A percentile compares a stretch with the other conserved stretches of the same genome.
phyloP scores from a whole-genome alignment of 2,113 vertebrate genomes.

The Tonatia bakeri region DNA sequence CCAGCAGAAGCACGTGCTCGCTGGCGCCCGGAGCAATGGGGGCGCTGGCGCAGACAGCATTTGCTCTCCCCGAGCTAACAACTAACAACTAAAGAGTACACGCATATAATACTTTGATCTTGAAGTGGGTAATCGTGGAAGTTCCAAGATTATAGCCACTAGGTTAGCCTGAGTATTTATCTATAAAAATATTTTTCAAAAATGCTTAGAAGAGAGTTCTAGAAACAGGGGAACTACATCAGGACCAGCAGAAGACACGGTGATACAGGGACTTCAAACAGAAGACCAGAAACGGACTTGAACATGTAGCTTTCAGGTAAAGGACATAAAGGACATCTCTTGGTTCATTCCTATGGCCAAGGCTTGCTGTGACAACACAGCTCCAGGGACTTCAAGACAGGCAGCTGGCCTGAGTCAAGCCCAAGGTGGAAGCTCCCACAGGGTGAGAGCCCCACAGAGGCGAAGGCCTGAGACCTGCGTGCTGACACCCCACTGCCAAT shows the following conservation, averaged over 20 bases:
- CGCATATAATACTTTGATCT: constrained; percentile 73
- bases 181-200: constrained; percentile 64
- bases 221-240: background rate
- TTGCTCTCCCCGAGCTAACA: background rate
- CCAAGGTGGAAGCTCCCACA: background rate
- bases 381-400: background rate
- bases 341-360: background rate
- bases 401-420: background rate
- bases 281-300: background rate
- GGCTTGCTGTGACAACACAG: background rate
- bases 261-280: background rate
- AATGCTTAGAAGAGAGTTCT: constrained; percentile 24
- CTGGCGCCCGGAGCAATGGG: background rate
- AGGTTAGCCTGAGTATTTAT: constrained; percentile 64
- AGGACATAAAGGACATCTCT: background rate
- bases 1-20: background rate
- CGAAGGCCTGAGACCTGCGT: background rate
- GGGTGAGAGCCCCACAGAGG: background rate
- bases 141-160: constrained; percentile 56
- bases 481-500: background rate
- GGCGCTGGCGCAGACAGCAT: background rate
- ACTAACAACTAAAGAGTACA: constrained; percentile 40
- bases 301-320: background rate
- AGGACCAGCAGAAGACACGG: background rate
- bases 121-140: constrained; percentile 60